A percentile compares a stretch with the other conserved stretches of the same genome.
Evolutionary conservation across 2,888 invertebrate species (phyloP).

Genomic region (Amphimallon solstitiale): DNA sequence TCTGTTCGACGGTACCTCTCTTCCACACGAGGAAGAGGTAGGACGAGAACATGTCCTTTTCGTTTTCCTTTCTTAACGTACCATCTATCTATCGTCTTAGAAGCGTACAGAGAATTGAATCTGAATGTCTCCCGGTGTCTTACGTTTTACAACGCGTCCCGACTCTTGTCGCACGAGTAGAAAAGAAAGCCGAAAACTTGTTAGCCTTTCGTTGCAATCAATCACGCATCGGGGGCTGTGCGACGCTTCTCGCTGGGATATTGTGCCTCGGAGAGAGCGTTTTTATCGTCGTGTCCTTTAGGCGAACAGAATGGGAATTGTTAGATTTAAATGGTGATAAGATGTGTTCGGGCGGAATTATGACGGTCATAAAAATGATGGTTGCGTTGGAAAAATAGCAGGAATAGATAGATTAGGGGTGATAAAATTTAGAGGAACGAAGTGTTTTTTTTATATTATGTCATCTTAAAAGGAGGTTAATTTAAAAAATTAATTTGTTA

Average conservation of each 20-base stretch:
- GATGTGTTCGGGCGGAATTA: not conserved
- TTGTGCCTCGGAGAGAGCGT: too few relatives aligned
- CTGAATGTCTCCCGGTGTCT: conserved; percentile 20
- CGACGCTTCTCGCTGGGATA: too few relatives aligned
- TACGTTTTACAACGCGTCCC: conserved; percentile 15
- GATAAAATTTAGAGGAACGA: too few relatives aligned
- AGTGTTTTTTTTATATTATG: too few relatives aligned
- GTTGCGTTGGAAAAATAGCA: too few relatives aligned
- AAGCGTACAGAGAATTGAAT: conserved; percentile 10
- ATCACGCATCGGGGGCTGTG: conserved; percentile 15
- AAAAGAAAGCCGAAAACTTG: conserved; percentile 3
- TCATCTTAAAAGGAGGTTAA: too few relatives aligned
- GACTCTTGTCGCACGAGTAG: not conserved
- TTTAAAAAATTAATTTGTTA: too few relatives aligned
- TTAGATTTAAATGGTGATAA: conserved; percentile 5
- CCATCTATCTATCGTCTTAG: not conserved
- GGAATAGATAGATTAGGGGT: too few relatives aligned
- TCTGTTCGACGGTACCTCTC: not conserved
- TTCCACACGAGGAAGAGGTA: too few relatives aligned
- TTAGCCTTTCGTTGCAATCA: conserved; percentile 22
- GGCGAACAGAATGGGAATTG: conserved; percentile 8
- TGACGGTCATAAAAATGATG: not conserved
- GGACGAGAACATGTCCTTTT: conserved; percentile 14
- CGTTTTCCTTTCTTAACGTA: conserved; percentile 12
- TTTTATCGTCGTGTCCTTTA: conserved; percentile 17